Conservation (phyloP, 2,113 vertebrate genomes). For the Brachyhypopomus gauderio region DNA sequence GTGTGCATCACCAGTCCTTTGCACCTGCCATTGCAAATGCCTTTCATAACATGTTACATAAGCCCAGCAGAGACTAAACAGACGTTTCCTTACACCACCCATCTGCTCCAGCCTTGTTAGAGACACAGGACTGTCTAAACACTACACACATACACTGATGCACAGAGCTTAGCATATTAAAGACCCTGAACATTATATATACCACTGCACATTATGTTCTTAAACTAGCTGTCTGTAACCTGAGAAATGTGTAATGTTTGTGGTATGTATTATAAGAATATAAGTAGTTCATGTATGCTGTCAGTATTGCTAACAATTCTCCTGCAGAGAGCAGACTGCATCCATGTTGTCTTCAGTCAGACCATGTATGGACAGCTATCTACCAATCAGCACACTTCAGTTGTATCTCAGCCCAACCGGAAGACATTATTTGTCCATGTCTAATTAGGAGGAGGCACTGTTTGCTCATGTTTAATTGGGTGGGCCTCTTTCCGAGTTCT, state of each 20-base stretch:
- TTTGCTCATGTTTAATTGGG: constrained; percentile 72
- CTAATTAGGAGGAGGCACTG: constrained; percentile 76
- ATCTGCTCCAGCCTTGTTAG: constrained; percentile 16
- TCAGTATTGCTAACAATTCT: constrained; percentile 15
- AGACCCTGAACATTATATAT: neutral
- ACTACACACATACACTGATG: neutral
- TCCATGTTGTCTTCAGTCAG: neutral
- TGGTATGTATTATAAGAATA: neutral
- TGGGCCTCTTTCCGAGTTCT: constrained; percentile 68
- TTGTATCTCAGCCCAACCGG: constrained; percentile 33
- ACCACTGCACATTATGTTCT: neutral
- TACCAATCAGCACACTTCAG: constrained; percentile 39
- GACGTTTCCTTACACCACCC: constrained; percentile 45
- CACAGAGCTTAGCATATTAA: neutral
- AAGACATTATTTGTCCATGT: constrained; percentile 52
- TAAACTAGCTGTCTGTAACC: neutral
- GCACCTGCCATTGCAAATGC: constrained; percentile 40
- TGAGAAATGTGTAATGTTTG: neutral
- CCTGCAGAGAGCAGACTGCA: neutral
- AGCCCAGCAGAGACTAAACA: constrained; percentile 50
- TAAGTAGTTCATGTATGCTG: neutral
- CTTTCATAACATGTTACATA: constrained; percentile 47
- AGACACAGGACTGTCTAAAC: constrained; percentile 14
- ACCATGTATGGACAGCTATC: constrained; percentile 27
- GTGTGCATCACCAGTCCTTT: neutral